phyloP scores from a whole-genome alignment of 92 coral and sea anemone genomes.

The Epizoanthus ramosus region DNA sequence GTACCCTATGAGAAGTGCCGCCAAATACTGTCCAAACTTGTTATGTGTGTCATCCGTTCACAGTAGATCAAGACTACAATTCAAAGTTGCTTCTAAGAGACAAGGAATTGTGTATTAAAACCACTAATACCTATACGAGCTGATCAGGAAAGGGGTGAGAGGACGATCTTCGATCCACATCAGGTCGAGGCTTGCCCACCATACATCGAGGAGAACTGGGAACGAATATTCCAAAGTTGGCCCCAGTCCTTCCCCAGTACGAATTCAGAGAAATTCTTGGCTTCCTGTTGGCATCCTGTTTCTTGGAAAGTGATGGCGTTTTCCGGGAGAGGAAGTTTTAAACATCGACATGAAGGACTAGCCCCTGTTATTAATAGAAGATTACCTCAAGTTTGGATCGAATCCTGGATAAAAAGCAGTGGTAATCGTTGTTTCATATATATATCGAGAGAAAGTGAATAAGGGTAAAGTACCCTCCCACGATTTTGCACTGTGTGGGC shows the following conservation, averaged over 20 bases:
- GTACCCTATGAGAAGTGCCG: neutral
- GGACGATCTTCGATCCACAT: constrained; percentile 7
- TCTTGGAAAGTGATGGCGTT: neutral
- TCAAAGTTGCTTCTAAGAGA: neutral
- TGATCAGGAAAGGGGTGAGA: neutral
- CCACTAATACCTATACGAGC: neutral
- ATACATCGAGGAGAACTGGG: neutral
- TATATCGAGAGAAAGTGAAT: neutral
- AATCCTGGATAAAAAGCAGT: constrained; percentile 3
- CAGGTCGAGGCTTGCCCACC: constrained; percentile 14
- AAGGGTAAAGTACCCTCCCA: neutral
- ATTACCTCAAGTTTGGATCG: constrained; percentile 20
- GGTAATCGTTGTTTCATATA: constrained; percentile 9
- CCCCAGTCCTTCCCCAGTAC: neutral
- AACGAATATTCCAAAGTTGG: neutral
- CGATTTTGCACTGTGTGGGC: neutral
- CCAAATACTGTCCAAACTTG: neutral
- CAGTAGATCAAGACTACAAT: neutral
- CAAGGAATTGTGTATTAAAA: neutral
- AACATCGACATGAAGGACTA: neutral
- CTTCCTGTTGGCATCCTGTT: neutral
- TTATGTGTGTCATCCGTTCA: neutral
- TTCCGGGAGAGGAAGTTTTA: constrained; percentile 39
- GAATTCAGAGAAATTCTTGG: constrained; percentile 14
- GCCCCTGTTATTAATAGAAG: constrained; percentile 23